Conservation (phyloP, 2,797 vertebrate genomes). For the Hemitrygon akajei region DNA sequence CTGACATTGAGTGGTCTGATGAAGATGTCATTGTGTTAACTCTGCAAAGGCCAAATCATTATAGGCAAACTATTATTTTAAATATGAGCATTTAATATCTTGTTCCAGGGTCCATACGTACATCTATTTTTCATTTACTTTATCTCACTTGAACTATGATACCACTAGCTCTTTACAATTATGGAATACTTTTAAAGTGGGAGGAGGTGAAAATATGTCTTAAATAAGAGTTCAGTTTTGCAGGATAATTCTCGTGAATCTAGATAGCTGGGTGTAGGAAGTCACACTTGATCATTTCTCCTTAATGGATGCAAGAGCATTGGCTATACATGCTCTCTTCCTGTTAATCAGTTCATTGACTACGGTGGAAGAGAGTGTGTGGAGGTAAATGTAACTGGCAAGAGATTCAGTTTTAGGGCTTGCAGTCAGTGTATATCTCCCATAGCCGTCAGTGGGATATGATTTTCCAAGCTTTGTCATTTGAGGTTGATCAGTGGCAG, state of each 20-base stretch:
- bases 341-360: neutral
- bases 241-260: conserved; percentile 15
- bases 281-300: no score
- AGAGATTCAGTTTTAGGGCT: no score
- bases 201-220: neutral
- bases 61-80: neutral
- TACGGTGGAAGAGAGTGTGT: no score
- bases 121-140: no score
- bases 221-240: neutral
- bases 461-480: no score
- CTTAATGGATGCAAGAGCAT: no score
- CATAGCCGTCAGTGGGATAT: no score
- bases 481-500: no score
- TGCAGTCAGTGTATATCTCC: no score
- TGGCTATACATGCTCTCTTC: no score
- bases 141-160: neutral
- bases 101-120: neutral
- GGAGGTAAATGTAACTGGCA: no score
- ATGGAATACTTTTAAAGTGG: neutral
- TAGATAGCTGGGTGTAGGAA: neutral
- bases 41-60: neutral
- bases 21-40: neutral
- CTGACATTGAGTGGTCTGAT: neutral
- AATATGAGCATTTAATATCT: neutral
- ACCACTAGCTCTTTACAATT: neutral